phyloP scores from a whole-genome alignment of 2,888 invertebrate genomes.

The Heliconius ethilla region DNA sequence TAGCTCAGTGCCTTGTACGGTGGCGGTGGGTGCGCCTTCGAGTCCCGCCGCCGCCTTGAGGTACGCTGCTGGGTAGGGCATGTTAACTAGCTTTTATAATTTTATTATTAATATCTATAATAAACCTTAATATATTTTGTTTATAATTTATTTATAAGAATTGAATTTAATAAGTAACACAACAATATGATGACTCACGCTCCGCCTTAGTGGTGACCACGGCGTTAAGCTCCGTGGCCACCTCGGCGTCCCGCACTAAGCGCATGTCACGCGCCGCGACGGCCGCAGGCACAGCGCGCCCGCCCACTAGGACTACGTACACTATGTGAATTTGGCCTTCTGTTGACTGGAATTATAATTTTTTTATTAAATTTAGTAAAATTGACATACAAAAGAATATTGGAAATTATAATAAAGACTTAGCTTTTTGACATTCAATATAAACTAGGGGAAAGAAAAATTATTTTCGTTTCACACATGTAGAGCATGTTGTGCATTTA shows the following conservation, averaged over 20 bases:
- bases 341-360: constrained; percentile 58
- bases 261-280: constrained; percentile 92
- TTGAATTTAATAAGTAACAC: not conserved
- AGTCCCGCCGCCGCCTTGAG: constrained; percentile 84
- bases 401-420: too few species aligned
- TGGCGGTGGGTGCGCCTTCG: constrained; percentile 75
- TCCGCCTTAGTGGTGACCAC: constrained; percentile 91
- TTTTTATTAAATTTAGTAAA: not conserved
- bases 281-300: constrained; percentile 89
- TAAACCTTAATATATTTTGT: not conserved
- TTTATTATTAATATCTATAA: not conserved
- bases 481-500: too few species aligned
- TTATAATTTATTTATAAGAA: too few species aligned
- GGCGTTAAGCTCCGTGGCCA: constrained; percentile 87
- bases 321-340: constrained; percentile 85
- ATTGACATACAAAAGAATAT: not conserved
- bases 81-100: not conserved
- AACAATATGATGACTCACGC: constrained; percentile 85
- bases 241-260: constrained; percentile 89
- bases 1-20: constrained; percentile 67
- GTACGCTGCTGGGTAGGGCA: constrained; percentile 81
- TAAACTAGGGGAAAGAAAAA: too few species aligned
- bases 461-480: too few species aligned
- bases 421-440: too few species aligned
- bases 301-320: constrained; percentile 90